Conservation (phyloP, 2,888 invertebrate species). For the Endomychus coccineus region DNA sequence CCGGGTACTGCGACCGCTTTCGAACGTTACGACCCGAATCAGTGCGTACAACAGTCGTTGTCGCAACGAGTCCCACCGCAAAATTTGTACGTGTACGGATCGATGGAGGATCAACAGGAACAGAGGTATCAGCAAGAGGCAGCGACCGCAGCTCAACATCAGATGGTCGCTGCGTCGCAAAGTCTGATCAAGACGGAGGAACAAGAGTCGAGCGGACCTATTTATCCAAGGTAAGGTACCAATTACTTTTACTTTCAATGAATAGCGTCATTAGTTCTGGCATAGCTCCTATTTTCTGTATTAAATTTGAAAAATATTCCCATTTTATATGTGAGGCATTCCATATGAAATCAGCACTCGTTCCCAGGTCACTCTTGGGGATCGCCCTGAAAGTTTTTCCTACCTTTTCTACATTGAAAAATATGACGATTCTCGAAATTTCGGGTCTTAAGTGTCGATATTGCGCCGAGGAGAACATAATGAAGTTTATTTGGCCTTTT, state of each 20-base stretch:
- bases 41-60: conserved; percentile 45
- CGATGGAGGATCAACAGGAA: conserved; percentile 54
- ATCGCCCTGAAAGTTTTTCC: no score
- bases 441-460: no score
- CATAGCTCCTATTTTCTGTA: no score
- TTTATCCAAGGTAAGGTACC: conserved; percentile 59
- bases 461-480: no score
- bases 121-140: conserved; percentile 48
- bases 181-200: conserved; percentile 61
- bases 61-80: conserved; percentile 45
- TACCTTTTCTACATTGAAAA: no score
- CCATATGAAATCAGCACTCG: no score
- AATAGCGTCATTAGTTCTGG: no score
- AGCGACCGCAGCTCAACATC: conserved; percentile 39
- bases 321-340: no score
- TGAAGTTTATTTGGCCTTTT: no score
- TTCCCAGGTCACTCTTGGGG: no score
- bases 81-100: conserved; percentile 55
- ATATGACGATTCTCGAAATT: no score
- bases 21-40: conserved; percentile 54
- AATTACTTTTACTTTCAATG: neutral
- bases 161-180: conserved; percentile 49
- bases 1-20: conserved; percentile 53
- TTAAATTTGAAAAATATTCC: no score
- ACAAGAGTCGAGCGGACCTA: conserved; percentile 63